Evolutionary conservation across 2,888 invertebrate genomes (phyloP).

Genomic region (Hetaerina titia): DNA sequence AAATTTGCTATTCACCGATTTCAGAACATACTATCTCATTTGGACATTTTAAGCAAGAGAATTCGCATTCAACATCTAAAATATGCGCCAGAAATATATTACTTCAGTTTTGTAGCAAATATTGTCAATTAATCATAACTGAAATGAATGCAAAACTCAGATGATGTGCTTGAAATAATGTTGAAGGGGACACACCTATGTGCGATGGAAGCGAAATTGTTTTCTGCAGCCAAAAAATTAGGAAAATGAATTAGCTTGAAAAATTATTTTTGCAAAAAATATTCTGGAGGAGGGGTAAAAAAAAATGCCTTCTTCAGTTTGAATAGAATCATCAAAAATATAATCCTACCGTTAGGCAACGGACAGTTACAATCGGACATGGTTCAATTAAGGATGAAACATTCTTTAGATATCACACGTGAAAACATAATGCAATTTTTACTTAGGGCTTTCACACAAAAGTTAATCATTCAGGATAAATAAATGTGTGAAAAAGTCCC

Average conservation of each 20-base stretch:
- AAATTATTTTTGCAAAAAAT: constrained; percentile 61
- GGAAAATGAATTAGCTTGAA: constrained; percentile 52
- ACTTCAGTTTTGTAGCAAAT: too few relatives aligned
- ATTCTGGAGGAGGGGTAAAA: constrained; percentile 37
- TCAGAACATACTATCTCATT: too few relatives aligned
- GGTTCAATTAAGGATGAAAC: background rate
- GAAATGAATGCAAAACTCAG: too few relatives aligned
- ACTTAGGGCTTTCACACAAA: background rate
- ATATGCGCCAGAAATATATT: too few relatives aligned
- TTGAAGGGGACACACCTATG: too few relatives aligned
- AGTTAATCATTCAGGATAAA: constrained; percentile 30
- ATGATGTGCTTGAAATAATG: too few relatives aligned
- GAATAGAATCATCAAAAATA: constrained; percentile 41
- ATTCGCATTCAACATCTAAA: too few relatives aligned
- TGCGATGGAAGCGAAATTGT: constrained; percentile 12
- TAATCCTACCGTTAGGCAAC: background rate
- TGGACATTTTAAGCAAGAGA: too few relatives aligned
- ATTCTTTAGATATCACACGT: background rate
- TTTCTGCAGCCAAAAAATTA: constrained; percentile 15
- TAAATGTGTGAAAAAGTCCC: constrained; percentile 32
- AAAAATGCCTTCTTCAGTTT: constrained; percentile 5
- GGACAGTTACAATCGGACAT: background rate
- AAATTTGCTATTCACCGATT: too few relatives aligned
- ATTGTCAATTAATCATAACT: too few relatives aligned
- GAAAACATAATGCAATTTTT: background rate